These are phyloP conservation scores for Cylas formicarius DNA, from an alignment of 1,140 invertebrate species.

Conservation along the genomic window DNA sequence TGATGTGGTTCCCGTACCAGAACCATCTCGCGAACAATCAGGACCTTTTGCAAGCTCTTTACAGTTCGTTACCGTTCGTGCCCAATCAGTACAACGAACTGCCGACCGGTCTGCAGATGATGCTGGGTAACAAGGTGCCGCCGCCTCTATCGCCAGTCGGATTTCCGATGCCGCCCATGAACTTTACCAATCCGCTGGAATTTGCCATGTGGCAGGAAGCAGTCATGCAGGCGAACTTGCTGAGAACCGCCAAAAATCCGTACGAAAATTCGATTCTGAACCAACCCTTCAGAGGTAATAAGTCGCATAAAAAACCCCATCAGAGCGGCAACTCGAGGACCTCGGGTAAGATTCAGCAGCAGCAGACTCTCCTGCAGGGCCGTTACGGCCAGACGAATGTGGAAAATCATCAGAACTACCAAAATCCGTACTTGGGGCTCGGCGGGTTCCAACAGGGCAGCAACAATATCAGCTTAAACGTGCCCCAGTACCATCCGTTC, in stretches of 20 bases:
- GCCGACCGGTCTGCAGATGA: slow-evolving; percentile 40
- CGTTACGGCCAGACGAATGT: slow-evolving; percentile 1
- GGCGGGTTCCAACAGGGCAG: slow-evolving; percentile 10
- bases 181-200: slow-evolving; percentile 53
- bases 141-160: slow-evolving; percentile 42
- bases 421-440: slow-evolving; percentile 16
- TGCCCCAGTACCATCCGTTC: slow-evolving; percentile 14
- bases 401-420: slow-evolving; percentile 9
- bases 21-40: slow-evolving; percentile 47
- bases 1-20: slow-evolving; percentile 62
- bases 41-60: slow-evolving; percentile 46
- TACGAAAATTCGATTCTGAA: slow-evolving; percentile 27
- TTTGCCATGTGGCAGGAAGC: slow-evolving; percentile 61
- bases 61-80: slow-evolving; percentile 39
- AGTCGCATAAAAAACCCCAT: slow-evolving; percentile 23
- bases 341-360: slow-evolving; percentile 12
- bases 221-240: slow-evolving; percentile 47
- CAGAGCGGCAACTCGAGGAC: slow-evolving; percentile 17
- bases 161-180: slow-evolving; percentile 36
- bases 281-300: slow-evolving; percentile 27
- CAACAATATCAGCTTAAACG: slow-evolving; percentile 5
- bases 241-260: slow-evolving; percentile 35
- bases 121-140: slow-evolving; percentile 31
- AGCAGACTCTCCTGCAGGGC: slow-evolving; percentile 6
- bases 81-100: slow-evolving; percentile 44